These are phyloP conservation scores for Xiphophorus birchmanni DNA, from an alignment of 2,797 vertebrate genomes.

Conservation along the genomic window DNA sequence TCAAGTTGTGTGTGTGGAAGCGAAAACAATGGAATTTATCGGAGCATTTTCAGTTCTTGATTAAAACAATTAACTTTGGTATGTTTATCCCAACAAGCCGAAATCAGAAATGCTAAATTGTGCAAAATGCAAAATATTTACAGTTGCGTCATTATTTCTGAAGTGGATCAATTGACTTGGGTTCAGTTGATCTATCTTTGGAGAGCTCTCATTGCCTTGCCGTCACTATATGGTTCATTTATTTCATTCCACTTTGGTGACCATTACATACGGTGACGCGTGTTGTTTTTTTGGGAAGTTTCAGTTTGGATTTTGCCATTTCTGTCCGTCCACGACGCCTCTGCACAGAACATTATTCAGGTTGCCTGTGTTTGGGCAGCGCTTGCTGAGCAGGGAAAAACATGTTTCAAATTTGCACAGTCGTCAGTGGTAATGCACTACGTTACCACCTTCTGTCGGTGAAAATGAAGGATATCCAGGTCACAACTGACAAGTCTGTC, in stretches of 20 bases:
- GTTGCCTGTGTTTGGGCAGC: constrained; percentile 3
- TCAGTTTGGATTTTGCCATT: neutral
- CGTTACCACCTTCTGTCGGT: constrained; percentile 40
- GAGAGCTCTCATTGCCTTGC: neutral
- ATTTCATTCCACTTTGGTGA: neutral
- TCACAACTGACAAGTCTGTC: constrained; percentile 45
- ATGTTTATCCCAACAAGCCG: neutral
- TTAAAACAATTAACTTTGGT: neutral
- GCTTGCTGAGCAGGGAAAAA: constrained; percentile 20
- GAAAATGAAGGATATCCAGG: constrained; percentile 51
- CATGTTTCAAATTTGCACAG: constrained; percentile 26
- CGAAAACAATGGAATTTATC: neutral
- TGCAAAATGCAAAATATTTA: neutral
- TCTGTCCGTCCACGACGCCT: neutral
- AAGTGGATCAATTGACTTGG: neutral
- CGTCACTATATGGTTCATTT: neutral
- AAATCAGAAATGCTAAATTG: neutral
- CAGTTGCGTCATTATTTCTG: neutral
- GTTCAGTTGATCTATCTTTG: neutral
- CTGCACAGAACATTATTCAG: neutral
- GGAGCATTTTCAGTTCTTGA: neutral
- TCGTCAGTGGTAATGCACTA: constrained; percentile 10
- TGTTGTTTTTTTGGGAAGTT: neutral
- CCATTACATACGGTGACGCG: too few species aligned
- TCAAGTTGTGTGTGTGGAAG: neutral